These are phyloP conservation scores for Parnassius mnemosyne DNA, from an alignment of 2,888 invertebrate species.

Conservation along the genomic window DNA sequence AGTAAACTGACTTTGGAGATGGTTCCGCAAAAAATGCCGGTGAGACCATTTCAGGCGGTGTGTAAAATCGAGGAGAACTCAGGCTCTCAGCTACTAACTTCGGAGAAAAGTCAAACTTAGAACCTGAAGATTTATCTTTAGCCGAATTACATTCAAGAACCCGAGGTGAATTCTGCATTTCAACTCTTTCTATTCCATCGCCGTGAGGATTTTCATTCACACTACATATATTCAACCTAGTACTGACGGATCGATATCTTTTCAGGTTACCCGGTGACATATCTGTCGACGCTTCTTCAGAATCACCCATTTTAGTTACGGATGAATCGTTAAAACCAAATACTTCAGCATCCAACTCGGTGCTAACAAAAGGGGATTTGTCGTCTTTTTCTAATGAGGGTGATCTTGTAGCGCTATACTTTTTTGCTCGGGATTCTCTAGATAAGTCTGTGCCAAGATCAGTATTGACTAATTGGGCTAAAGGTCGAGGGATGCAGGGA, in stretches of 20 bases:
- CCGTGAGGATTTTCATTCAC: constrained; percentile 52
- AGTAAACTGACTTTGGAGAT: constrained; percentile 71
- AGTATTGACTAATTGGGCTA: constrained; percentile 57
- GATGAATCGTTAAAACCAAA: constrained; percentile 65
- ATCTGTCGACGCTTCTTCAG: constrained; percentile 44
- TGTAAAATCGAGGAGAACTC: constrained; percentile 69
- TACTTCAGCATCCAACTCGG: constrained; percentile 58
- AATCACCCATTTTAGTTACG: constrained; percentile 48
- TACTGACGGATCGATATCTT: constrained; percentile 68
- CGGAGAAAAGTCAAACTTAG: constrained; percentile 73
- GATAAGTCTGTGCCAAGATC: constrained; percentile 59
- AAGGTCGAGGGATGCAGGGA: constrained; percentile 60
- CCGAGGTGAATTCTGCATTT: constrained; percentile 70
- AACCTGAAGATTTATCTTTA: constrained; percentile 62
- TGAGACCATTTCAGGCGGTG: constrained; percentile 68
- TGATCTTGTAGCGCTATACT: constrained; percentile 70
- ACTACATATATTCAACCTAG: constrained; percentile 65
- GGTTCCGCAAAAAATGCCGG: constrained; percentile 72
- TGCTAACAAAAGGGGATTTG: constrained; percentile 63
- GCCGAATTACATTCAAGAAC: constrained; percentile 66
- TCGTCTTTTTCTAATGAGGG: constrained; percentile 78
- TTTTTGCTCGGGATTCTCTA: constrained; percentile 60
- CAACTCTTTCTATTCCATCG: constrained; percentile 57
- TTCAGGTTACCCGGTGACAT: constrained; percentile 60
- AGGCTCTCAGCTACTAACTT: constrained; percentile 62